Evolutionary conservation across 2,113 vertebrate genomes (phyloP).

Genomic region (Tragelaphus strepsiceros): DNA sequence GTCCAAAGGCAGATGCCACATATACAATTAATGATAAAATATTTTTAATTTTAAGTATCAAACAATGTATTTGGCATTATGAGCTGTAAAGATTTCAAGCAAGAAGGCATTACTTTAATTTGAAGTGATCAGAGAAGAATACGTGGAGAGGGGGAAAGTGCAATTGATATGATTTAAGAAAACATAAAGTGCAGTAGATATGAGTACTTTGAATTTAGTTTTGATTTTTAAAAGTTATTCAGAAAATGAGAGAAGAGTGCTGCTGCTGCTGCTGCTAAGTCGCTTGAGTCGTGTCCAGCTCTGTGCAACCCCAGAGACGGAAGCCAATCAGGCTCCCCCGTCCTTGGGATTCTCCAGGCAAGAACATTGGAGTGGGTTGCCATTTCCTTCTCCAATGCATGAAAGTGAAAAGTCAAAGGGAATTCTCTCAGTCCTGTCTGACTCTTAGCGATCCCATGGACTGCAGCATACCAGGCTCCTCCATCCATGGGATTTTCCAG

Average conservation of each 20-base stretch:
- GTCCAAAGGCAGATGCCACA: background rate
- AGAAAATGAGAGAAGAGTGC: background rate
- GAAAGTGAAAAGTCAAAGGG: too few species aligned
- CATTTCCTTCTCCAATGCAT: too few species aligned
- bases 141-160: background rate
- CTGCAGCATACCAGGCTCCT: too few species aligned
- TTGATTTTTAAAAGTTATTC: background rate
- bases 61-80: background rate
- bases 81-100: background rate
- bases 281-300: too few species aligned
- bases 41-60: background rate
- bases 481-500: too few species aligned
- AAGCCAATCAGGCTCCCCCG: too few species aligned
- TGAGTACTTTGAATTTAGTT: background rate
- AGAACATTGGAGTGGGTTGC: too few species aligned
- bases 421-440: too few species aligned
- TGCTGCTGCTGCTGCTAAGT: too few species aligned
- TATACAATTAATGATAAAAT: background rate
- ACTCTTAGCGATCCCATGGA: too few species aligned
- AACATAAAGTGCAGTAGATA: background rate
- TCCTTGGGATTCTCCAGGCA: too few species aligned
- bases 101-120: background rate
- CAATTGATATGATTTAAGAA: background rate
- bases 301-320: too few species aligned
- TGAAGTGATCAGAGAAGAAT: background rate